phyloP scores from a whole-genome alignment of 2,113 vertebrate genomes.

The Crocuta crocuta region DNA sequence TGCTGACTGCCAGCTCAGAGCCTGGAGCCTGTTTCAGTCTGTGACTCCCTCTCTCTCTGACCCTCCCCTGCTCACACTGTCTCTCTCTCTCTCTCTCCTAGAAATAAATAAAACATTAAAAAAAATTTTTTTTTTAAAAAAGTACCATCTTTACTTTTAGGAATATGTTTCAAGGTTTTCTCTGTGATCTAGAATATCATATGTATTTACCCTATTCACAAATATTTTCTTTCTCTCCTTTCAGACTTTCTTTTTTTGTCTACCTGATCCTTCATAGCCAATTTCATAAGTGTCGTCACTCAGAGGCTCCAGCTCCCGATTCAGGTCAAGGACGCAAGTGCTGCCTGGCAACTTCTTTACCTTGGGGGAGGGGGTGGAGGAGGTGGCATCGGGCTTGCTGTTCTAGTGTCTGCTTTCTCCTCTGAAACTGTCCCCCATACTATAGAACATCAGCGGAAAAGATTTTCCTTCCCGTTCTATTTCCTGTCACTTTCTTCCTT shows the following conservation, averaged over 20 bases:
- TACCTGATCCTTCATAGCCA: background rate
- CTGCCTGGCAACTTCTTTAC: background rate
- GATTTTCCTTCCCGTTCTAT: background rate
- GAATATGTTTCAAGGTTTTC: slow-evolving; percentile 20
- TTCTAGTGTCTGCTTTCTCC: background rate
- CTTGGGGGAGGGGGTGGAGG: background rate
- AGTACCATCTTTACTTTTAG: background rate
- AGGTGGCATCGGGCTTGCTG: background rate
- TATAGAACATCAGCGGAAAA: background rate
- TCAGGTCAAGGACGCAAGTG: background rate
- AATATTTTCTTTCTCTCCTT: background rate
- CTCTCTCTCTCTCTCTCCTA: too few relatives aligned
- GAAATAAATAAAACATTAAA: too few relatives aligned
- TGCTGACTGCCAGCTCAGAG: too few relatives aligned
- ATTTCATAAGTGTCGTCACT: background rate
- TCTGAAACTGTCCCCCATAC: background rate
- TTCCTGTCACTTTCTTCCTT: background rate
- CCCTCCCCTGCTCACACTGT: too few relatives aligned
- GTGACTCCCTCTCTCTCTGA: too few relatives aligned
- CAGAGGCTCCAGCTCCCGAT: background rate
- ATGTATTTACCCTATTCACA: background rate
- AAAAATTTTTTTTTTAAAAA: background rate
- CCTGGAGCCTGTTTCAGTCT: too few relatives aligned
- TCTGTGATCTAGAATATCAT: background rate
- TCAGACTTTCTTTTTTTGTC: background rate